These are phyloP conservation scores for Holothuria glaberrima DNA, from an alignment of 35 echinoderm and acorn worm genomes.

Conservation along the genomic window DNA sequence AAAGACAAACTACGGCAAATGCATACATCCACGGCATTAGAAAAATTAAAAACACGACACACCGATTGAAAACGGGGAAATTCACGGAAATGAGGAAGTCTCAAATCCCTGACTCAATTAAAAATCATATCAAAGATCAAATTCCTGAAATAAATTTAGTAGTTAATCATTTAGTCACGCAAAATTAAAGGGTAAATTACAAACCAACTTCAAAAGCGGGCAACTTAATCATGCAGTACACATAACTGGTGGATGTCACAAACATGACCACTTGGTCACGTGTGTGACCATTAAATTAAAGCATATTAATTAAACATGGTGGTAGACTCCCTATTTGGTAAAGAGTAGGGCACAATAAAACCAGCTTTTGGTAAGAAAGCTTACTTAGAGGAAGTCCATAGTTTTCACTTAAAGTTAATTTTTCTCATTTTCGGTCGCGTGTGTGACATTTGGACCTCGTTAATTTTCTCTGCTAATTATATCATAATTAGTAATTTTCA, in stretches of 20 bases:
- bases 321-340: background rate
- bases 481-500: background rate
- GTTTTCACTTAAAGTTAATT: background rate
- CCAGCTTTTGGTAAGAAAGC: conserved; percentile 23
- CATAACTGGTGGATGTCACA: conserved; percentile 6
- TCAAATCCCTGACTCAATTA: too few relatives aligned
- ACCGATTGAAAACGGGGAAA: too few relatives aligned
- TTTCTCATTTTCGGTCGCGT: conserved; percentile 5
- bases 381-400: background rate
- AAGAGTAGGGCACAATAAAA: conserved; percentile 1
- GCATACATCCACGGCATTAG: too few relatives aligned
- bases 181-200: conserved; percentile 9
- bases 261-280: background rate
- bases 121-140: background rate
- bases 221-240: background rate
- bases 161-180: background rate
- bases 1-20: too few relatives aligned
- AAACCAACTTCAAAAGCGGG: background rate
- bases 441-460: background rate
- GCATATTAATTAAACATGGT: conserved; percentile 18
- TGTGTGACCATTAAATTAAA: conserved; percentile 35
- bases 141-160: conserved; percentile 4
- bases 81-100: too few relatives aligned
- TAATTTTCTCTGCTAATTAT: conserved; percentile 28
- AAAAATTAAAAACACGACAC: too few relatives aligned